Evolutionary conservation across 2,797 vertebrate genomes (phyloP), one percentile per base, ranked within the genome.

Genomic region (Pangasius mekongensis): DNA sequence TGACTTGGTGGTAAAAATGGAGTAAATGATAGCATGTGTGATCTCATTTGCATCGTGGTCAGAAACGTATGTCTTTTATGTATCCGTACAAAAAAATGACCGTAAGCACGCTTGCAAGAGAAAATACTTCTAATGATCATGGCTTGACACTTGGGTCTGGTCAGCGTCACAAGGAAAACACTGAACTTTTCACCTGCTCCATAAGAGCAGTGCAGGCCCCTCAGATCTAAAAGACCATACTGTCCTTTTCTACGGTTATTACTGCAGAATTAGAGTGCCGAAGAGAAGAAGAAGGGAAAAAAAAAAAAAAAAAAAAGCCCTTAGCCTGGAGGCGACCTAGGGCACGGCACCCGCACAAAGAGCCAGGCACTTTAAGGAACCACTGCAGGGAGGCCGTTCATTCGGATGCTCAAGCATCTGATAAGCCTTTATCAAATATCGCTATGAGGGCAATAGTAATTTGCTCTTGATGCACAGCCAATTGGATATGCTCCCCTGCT

Each of bases 131-230:
- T 18, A 36, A n/a, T 24, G 11, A 36, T 5, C 30, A 43, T 69
- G 64, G 52, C 66, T 62, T n/a, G 49, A 20, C 24, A 69, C 52
- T 30, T 66, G 71, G 60, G 56, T 67, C 52, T 77, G 64, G 33
- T 73, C 76, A 60, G 22, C 20, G 78, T 74, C 81, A 64, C 16
- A 86, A 52, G 30, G 60, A 87, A 66, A 87, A 64, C 3, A 14
- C 71, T 84, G 54, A 91, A 87, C 77, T 54, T 84, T 89, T 89
- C 33, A 81, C 52, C 88, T 76, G 87, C 69, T 87, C 36, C 24
- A 77, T 36, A 81, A 86, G 4, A 43, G 27, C 36, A 62, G 66
- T 43, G 16, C 18, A 54, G 27, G 36, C 33, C 11, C 36, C 36
- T 78, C 27, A 47, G 73, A 60, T 54, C 49, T 39, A 47, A 89